These are phyloP conservation scores for Danio jaintianensis DNA, from an alignment of 2,797 vertebrate species.

Conservation along the genomic window DNA sequence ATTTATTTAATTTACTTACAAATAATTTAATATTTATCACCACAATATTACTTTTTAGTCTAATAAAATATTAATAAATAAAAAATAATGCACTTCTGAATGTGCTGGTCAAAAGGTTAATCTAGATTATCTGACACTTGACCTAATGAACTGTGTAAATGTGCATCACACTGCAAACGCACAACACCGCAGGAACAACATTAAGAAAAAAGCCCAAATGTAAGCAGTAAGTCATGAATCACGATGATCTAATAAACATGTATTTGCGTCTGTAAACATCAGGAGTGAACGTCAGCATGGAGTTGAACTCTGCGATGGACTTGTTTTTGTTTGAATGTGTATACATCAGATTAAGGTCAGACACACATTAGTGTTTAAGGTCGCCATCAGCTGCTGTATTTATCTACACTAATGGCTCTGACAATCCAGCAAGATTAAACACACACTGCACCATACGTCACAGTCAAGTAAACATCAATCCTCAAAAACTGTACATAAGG, in stretches of 20 bases:
- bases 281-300: neutral
- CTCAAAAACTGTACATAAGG: neutral
- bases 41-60: no score
- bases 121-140: neutral
- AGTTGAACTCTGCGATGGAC: neutral
- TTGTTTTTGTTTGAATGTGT: neutral
- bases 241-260: neutral
- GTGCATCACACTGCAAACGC: neutral
- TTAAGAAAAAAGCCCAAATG: neutral
- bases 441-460: neutral
- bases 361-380: constrained; percentile 9
- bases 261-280: neutral
- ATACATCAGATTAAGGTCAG: constrained; percentile 19
- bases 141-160: neutral
- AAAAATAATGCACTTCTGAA: no score
- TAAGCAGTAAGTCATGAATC: neutral
- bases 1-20: no score
- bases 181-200: neutral
- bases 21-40: no score
- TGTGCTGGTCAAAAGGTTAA: constrained; percentile 3
- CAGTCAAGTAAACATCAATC: neutral
- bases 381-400: neutral
- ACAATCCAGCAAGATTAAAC: neutral
- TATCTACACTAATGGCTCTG: constrained; percentile 2
- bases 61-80: no score